Percentiles rank a stretch among this genome's conserved stretches.
Evolutionary conservation across 2,113 vertebrate species (phyloP).

Genomic region (Pseudorhombus dupliciocellatus): DNA sequence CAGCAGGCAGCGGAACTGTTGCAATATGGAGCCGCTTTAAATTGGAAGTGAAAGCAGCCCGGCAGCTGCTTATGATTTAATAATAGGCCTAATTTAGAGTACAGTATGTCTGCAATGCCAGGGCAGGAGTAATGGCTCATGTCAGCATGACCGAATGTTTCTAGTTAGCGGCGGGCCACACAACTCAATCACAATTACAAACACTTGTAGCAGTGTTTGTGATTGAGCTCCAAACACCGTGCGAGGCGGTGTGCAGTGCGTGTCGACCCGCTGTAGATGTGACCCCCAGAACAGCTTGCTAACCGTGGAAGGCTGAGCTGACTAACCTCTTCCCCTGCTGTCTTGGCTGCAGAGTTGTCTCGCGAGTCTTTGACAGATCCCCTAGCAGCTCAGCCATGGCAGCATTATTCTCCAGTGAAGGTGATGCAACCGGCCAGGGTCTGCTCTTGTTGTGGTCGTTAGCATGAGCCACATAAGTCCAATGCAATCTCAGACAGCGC

Average conservation of each 20-base stretch:
- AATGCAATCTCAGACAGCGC: background rate
- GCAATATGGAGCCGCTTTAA: conserved; percentile 5
- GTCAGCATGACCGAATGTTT: background rate
- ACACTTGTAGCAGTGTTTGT: background rate
- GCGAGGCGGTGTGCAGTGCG: background rate
- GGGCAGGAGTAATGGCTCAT: background rate
- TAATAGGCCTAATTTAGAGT: conserved; percentile 25
- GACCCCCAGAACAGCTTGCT: background rate
- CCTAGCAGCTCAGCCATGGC: conserved; percentile 2
- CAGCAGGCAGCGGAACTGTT: conserved; percentile 1
- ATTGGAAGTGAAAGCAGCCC: conserved; percentile 33
- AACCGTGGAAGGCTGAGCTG: background rate
- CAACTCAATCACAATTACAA: background rate
- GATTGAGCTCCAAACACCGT: background rate
- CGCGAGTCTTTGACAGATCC: conserved; percentile 23
- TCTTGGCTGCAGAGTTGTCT: conserved; percentile 2
- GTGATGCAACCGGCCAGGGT: conserved; percentile 28
- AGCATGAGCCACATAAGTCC: background rate
- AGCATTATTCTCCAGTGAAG: conserved; percentile 9
- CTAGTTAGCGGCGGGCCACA: background rate
- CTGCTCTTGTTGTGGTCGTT: background rate
- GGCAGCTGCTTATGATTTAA: conserved; percentile 43
- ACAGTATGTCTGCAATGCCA: conserved; percentile 8
- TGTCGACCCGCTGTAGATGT: background rate
- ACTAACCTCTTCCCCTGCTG: background rate